Evolutionary conservation across 2,113 vertebrate species (phyloP).

Genomic region (Macquaria ambigua): DNA sequence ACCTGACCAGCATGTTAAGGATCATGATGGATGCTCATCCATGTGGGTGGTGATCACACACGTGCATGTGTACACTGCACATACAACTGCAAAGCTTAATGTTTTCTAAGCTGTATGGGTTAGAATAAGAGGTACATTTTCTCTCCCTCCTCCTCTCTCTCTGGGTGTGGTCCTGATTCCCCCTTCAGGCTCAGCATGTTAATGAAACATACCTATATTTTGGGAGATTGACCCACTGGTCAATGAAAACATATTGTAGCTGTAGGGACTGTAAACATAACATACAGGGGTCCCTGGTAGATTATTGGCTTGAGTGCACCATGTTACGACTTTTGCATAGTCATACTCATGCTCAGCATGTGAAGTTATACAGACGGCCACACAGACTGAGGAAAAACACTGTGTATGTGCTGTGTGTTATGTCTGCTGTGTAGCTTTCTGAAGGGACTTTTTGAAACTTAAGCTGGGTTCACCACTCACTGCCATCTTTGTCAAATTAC

Average conservation of each 20-base stretch:
- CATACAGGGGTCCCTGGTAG: not conserved
- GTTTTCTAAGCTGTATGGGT: not conserved
- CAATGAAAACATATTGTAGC: conserved; percentile 4
- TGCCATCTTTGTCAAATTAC: conserved; percentile 34
- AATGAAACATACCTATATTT: conserved; percentile 11
- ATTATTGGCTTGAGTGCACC: not conserved
- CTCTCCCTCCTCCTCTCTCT: not conserved
- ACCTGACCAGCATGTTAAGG: conserved; percentile 42
- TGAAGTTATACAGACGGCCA: conserved; percentile 3
- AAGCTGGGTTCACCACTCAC: conserved; percentile 15
- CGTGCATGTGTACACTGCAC: not conserved
- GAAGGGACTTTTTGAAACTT: conserved; percentile 12
- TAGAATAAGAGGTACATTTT: not conserved
- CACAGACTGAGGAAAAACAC: conserved; percentile 46
- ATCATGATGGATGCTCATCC: conserved; percentile 18
- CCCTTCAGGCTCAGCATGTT: not conserved
- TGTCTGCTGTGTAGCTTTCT: too few species aligned
- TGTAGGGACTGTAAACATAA: not conserved
- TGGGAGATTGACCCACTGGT: not conserved
- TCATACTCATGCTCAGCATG: not conserved
- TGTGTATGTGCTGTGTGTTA: too few species aligned
- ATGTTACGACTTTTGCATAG: not conserved
- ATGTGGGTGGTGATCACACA: conserved; percentile 41
- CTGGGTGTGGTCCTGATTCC: conserved; percentile 22
- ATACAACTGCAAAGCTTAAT: not conserved